These are phyloP conservation scores for Zaprionus vittiger DNA, from an alignment of 1,140 invertebrate species.

Conservation along the genomic window DNA sequence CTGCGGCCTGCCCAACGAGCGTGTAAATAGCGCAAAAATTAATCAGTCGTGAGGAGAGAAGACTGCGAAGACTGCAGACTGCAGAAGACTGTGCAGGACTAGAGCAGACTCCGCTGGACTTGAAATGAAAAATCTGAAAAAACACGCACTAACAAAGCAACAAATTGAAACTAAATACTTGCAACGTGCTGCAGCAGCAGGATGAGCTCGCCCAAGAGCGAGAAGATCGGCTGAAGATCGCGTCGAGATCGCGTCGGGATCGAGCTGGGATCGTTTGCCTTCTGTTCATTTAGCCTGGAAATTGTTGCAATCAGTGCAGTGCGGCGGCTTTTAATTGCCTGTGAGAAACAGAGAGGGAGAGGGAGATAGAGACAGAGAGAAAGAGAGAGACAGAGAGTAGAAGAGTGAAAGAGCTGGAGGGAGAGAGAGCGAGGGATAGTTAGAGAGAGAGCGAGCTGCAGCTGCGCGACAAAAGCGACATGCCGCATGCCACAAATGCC, in stretches of 20 bases:
- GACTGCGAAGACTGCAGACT: constrained; percentile 4
- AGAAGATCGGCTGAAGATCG: not conserved
- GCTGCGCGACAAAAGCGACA: constrained; percentile 42
- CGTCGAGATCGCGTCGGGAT: not conserved
- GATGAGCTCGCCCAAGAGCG: constrained; percentile 29
- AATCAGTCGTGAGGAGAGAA: constrained; percentile 54
- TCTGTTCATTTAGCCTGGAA: constrained; percentile 76
- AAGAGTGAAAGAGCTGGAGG: not conserved
- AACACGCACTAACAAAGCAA: constrained; percentile 81
- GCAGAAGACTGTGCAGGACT: not conserved
- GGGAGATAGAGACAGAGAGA: not conserved
- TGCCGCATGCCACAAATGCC: constrained; percentile 76
- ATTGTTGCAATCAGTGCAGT: constrained; percentile 78
- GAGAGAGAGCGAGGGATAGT: constrained; percentile 1
- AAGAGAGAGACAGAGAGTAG: not conserved
- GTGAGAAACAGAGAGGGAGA: constrained; percentile 7
- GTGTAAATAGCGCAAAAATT: constrained; percentile 83
- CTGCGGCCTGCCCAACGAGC: constrained; percentile 61
- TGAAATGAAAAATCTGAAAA: constrained; percentile 68
- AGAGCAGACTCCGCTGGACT: constrained; percentile 33
- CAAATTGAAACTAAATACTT: constrained; percentile 83
- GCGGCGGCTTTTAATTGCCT: constrained; percentile 74
- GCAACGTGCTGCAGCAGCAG: constrained; percentile 51
- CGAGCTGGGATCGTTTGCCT: constrained; percentile 46
- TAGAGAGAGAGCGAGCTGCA: constrained; percentile 10